Evolutionary conservation across 2,888 invertebrate genomes (phyloP).

Genomic region (Tromatobia lineatoria): DNA sequence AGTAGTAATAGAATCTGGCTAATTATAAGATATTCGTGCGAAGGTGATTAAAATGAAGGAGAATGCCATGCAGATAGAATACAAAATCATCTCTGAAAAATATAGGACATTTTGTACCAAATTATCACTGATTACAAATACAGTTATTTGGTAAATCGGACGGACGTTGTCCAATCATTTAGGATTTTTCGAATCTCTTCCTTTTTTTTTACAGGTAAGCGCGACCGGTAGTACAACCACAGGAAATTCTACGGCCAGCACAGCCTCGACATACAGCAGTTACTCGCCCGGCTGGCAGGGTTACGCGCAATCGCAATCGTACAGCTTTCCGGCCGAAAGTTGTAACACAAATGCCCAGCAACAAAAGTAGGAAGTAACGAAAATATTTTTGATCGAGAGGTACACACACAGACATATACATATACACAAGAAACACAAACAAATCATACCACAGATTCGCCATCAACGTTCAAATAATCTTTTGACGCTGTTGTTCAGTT

Average conservation of each 20-base stretch:
- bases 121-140: no score
- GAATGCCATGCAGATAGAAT: no score
- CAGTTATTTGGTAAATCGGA: neutral
- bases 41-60: no score
- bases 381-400: slow-evolving; percentile 69
- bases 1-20: no score
- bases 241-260: slow-evolving; percentile 71
- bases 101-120: no score
- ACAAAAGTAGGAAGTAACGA: slow-evolving; percentile 72
- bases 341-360: slow-evolving; percentile 73
- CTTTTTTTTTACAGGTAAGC: slow-evolving; percentile 72
- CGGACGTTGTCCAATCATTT: neutral
- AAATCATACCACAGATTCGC: slow-evolving; percentile 34
- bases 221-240: slow-evolving; percentile 72
- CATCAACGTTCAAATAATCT: slow-evolving; percentile 21
- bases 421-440: slow-evolving; percentile 1
- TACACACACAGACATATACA: neutral
- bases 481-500: slow-evolving; percentile 28
- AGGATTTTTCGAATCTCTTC: slow-evolving; percentile 5
- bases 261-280: slow-evolving; percentile 73
- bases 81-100: no score
- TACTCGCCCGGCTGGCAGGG: slow-evolving; percentile 76
- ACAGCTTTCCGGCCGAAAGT: slow-evolving; percentile 72
- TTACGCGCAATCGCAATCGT: slow-evolving; percentile 74
- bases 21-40: no score